Evolutionary conservation across 2,888 invertebrate genomes (phyloP), one percentile per base, ranked within the genome.

Genomic region (Halictus ligatus): DNA sequence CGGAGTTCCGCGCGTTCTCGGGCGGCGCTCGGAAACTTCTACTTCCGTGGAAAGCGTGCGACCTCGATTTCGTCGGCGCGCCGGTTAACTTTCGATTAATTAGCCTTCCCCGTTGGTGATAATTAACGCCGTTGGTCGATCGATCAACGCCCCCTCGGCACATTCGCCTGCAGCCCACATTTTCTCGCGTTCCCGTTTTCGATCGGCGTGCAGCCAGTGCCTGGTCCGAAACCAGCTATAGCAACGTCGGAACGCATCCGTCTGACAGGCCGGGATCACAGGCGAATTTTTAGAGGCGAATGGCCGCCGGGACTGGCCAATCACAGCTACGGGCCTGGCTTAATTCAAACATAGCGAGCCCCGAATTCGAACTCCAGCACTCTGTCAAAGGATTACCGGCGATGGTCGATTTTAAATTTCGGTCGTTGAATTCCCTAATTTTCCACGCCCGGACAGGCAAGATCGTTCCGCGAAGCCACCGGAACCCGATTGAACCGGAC

Each of bases 61-160:
- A 46, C 25, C 35, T 71, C 71, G n/a, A 48, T 81, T 46, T 25
- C 25, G 25, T 54, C 78, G 71, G 4, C 72, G 43, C 78, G 71
- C 40, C 72, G 43, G 72, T 81, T 73, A 76, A 64, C 81, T 83
- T 60, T 29, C 80, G 60, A 83, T 83, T 74, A 64, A 74, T 40
- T 74, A 76, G 60, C 64, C 81, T 50, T n/a, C 69, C 21, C 8
- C 60, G 15, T 2, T 48, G 35, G n/a, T 64, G 74, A 46, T 74
- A 74, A 74, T 74, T 64, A 79, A 73, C 73, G 60, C 2, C 29
- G 64, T 29, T 46, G 46, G 73, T 64, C 79, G 79, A 79, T 67
- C 78, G 73, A 73, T 64, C 64, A 64, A 64, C 64, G 64, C 29
- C 25, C 13, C 29, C 43, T 29, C 67, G 8, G 54, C 21, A 54